A percentile compares a stretch with the other conserved stretches of the same genome.
Evolutionary conservation across 2,888 invertebrate genomes (phyloP).

Genomic region (Conomelus anceps): DNA sequence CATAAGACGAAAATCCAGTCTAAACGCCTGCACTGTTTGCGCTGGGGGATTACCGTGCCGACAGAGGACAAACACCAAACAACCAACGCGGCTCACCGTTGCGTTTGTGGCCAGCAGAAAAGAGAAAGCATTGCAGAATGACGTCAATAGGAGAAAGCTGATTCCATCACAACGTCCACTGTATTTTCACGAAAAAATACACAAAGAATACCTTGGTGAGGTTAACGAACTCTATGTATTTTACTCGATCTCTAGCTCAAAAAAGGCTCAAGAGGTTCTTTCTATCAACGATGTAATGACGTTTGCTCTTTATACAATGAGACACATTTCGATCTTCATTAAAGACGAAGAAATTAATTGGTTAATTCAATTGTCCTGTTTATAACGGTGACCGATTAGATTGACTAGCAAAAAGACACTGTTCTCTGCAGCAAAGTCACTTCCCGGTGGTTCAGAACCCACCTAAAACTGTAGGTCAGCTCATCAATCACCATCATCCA

Average conservation of each 20-base stretch:
- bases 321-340: too few relatives aligned
- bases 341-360: too few relatives aligned
- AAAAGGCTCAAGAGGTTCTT: not conserved
- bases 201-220: not conserved
- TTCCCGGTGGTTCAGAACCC: too few relatives aligned
- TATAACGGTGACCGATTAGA: too few relatives aligned
- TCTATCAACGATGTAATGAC: not conserved
- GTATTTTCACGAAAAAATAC: not conserved
- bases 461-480: too few relatives aligned
- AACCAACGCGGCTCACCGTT: not conserved
- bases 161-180: not conserved
- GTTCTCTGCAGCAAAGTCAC: too few relatives aligned
- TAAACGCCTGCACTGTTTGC: not conserved
- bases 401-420: too few relatives aligned
- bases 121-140: not conserved
- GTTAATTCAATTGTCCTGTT: too few relatives aligned
- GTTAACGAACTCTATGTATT: not conserved
- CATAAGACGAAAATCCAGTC: not conserved
- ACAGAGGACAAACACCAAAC: too few relatives aligned
- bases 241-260: not conserved
- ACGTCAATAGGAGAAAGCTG: not conserved
- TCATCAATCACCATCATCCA: too few relatives aligned
- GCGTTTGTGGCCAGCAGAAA: not conserved
- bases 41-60: not conserved
- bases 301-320: too few relatives aligned